Evolutionary conservation across 35 echinoderm and acorn worm genomes (phyloP).

Genomic region (Lytechinus pictus): DNA sequence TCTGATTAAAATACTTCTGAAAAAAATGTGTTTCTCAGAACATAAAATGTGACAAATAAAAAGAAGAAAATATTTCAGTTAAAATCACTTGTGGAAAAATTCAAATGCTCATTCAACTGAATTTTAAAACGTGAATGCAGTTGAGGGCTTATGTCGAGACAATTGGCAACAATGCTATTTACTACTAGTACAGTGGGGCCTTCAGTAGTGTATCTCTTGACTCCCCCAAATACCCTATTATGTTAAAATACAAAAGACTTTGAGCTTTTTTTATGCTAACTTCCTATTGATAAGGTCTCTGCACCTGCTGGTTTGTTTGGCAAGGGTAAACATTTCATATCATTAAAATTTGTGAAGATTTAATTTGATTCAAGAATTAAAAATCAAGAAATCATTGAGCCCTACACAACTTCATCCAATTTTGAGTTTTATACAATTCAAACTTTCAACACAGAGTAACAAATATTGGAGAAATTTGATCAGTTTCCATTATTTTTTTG

Average conservation of each 20-base stretch:
- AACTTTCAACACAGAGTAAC: too few relatives aligned
- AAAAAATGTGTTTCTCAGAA: not conserved
- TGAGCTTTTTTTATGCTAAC: not conserved
- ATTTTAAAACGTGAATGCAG: not conserved
- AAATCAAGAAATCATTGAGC: too few relatives aligned
- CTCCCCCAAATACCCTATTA: conserved; percentile 2
- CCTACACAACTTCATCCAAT: too few relatives aligned
- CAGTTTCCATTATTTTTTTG: too few relatives aligned
- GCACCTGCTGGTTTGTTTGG: not conserved
- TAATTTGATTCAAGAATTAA: not conserved
- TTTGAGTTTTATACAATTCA: too few relatives aligned
- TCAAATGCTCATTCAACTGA: conserved; percentile 11
- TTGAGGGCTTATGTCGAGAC: not conserved
- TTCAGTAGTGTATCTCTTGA: not conserved
- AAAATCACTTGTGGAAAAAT: not conserved
- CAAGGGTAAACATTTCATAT: conserved; percentile 5
- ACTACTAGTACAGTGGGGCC: not conserved
- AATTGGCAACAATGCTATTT: not conserved
- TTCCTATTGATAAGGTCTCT: not conserved
- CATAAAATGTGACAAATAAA: not conserved
- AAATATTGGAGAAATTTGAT: too few relatives aligned
- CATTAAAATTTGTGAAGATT: not conserved
- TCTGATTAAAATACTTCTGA: not conserved
- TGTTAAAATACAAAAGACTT: not conserved
- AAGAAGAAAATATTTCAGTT: not conserved